Percentiles rank a stretch among this genome's conserved stretches.
These are phyloP conservation scores for Carpatolechia fugitivella DNA, from an alignment of 2,888 invertebrate genomes.

Conservation along the genomic window DNA sequence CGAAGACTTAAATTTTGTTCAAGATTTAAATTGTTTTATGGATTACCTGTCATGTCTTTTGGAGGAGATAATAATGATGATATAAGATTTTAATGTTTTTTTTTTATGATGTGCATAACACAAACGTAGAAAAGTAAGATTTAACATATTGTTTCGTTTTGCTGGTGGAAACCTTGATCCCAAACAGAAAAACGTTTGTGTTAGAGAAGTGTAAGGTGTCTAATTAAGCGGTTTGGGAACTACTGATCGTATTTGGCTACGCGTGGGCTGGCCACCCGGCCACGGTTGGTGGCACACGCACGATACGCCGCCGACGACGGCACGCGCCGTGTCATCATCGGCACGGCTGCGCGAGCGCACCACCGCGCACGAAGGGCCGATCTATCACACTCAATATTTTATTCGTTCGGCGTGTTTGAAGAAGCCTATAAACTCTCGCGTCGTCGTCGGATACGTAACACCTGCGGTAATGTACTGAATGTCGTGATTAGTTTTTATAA, in stretches of 20 bases:
- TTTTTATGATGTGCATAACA: no score
- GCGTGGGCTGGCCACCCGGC: slow-evolving; percentile 7
- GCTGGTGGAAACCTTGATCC: no score
- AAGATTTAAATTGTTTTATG: no score
- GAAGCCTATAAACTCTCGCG: background rate
- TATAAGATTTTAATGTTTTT: no score
- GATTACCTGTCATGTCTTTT: no score
- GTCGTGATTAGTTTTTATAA: background rate
- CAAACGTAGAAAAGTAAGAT: no score
- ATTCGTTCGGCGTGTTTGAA: background rate
- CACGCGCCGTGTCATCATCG: slow-evolving; percentile 8
- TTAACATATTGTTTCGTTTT: no score
- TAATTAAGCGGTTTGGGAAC: no score
- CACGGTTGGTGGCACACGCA: background rate
- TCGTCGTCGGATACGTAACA: background rate
- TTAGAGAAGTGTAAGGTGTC: no score
- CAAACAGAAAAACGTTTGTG: no score
- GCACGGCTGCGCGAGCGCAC: background rate
- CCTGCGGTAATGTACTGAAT: background rate
- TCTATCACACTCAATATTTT: background rate
- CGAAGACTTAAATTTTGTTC: no score
- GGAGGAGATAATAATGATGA: no score
- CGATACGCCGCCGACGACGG: background rate
- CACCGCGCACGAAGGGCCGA: background rate
- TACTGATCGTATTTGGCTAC: slow-evolving; percentile 27